Evolutionary conservation across 1,140 invertebrate species (phyloP).

Genomic region (Limonius californicus): DNA sequence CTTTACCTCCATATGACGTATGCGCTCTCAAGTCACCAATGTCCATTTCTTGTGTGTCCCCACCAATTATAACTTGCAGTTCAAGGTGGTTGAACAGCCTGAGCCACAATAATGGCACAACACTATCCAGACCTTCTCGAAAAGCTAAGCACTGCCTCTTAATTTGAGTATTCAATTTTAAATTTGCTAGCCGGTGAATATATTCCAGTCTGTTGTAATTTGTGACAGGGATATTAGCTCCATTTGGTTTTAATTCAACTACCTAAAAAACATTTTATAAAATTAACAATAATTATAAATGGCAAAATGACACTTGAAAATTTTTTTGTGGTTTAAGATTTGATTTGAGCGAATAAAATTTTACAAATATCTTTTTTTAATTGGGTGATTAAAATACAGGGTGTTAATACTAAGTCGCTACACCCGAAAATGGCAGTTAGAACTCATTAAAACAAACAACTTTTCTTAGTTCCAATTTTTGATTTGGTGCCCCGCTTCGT

Average conservation of each 20-base stretch:
- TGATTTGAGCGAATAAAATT: no score
- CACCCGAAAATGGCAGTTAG: no score
- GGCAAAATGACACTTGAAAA: no score
- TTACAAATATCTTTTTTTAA: no score
- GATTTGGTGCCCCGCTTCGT: no score
- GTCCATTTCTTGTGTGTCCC: slow-evolving; percentile 89
- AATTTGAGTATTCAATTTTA: slow-evolving; percentile 92
- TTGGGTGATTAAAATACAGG: no score
- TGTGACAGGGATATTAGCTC: slow-evolving; percentile 85
- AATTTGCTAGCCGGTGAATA: slow-evolving; percentile 94
- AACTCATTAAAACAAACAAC: no score
- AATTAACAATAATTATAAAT: no score
- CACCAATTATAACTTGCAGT: slow-evolving; percentile 90
- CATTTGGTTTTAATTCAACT: slow-evolving; percentile 87
- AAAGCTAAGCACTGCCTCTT: slow-evolving; percentile 81
- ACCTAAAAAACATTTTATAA: no score
- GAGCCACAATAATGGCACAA: slow-evolving; percentile 87
- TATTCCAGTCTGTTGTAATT: slow-evolving; percentile 93
- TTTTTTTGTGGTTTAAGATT: no score
- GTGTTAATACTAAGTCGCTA: no score
- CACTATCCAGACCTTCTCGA: slow-evolving; percentile 80
- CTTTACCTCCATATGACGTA: slow-evolving; percentile 72
- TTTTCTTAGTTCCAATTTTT: no score
- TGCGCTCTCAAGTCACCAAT: slow-evolving; percentile 81
- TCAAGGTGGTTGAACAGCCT: slow-evolving; percentile 94